Base-by-base conservation (phyloP, 1,140 invertebrate genomes). In the Bombus superbus region DNA sequence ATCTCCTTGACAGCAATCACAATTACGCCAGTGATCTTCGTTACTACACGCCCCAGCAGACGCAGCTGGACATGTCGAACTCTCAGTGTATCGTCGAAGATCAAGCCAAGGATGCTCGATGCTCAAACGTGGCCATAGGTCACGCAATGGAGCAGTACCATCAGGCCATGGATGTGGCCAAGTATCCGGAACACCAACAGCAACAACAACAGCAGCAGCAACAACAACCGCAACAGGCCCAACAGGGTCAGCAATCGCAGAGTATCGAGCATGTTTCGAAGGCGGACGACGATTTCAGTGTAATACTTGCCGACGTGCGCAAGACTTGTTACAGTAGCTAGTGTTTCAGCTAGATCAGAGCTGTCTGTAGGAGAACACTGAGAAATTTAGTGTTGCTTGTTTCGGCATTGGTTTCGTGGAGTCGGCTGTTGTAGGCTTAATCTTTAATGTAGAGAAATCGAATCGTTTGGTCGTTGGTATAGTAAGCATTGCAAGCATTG, bases 271-370 rank as follows among this genome's bases (percentile, higher is more conserved):
- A 96, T 40, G 90, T 92, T n/a, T 94, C 96, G 38, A 97, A 97
- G 88, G 94, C 96, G 2, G 97, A 98, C 76, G 97, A 98, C 85
- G 97, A 98, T 92, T 98, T 98, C 94, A 98, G 97, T 95, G 97
- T 98, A 86, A 98, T 98, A 90, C 94, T 98, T 66, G 98, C 98
- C 5, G 97, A 97, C 86, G 97, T 98, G 64, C 96, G 98, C 83
- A 98, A 98, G 93, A 98, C 98, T 42, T 98, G 97, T 94, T 98
- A 98, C 95, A 98, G 97, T 96, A 98, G 97, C 95, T 98, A 94
- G 94, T 94, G 84, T 84, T 87, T 88, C 42, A 25, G 18, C 44
- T 75, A 75, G 44, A 75, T 11, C 32, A 35, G 73, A 53, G 32
- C 44, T 53, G 73, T 75, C 32, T 42, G 18, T 15, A 53, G 73